Conservation (phyloP, 1,140 invertebrate species). For the Hypsibius dujardini region DNA sequence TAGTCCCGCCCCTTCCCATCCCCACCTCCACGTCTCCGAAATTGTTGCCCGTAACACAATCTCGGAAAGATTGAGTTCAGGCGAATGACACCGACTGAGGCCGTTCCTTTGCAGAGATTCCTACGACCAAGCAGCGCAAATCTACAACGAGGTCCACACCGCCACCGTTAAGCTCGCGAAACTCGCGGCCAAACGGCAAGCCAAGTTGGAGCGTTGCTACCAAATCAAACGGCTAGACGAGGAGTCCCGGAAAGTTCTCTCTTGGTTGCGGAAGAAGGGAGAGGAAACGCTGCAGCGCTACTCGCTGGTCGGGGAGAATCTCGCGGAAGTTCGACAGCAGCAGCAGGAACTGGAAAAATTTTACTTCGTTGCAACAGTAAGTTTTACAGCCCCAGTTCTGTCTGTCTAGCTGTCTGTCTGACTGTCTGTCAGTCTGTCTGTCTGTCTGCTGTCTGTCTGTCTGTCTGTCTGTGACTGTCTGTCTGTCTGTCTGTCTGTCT, state of each 20-base stretch:
- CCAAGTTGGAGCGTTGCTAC: slow-evolving; percentile 30
- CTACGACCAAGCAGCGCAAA: slow-evolving; percentile 25
- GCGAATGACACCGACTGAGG: too few species aligned
- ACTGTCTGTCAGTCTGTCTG: background rate
- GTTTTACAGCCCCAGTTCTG: too few species aligned
- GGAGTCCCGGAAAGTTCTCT: slow-evolving; percentile 43
- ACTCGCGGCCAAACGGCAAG: slow-evolving; percentile 28
- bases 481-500: too few species aligned
- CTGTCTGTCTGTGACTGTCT: too few species aligned
- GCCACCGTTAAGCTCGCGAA: slow-evolving; percentile 28
- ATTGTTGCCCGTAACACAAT: too few species aligned
- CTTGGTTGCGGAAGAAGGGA: slow-evolving; percentile 53
- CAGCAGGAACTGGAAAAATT: slow-evolving; percentile 63
- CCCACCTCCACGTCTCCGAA: too few species aligned
- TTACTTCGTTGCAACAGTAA: slow-evolving; percentile 63
- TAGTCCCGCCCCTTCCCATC: too few species aligned
- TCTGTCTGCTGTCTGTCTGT: too few species aligned
- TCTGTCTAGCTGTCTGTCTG: too few species aligned
- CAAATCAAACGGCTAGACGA: slow-evolving; percentile 32
- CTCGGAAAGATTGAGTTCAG: too few species aligned
- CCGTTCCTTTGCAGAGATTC: slow-evolving; percentile 28
- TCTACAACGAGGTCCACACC: slow-evolving; percentile 29
- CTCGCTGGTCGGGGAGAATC: slow-evolving; percentile 38
- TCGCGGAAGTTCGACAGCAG: slow-evolving; percentile 45
- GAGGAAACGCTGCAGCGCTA: slow-evolving; percentile 49